Evolutionary conservation across 2,797 vertebrate genomes (phyloP).

Genomic region (Cetoscarus ocellatus): DNA sequence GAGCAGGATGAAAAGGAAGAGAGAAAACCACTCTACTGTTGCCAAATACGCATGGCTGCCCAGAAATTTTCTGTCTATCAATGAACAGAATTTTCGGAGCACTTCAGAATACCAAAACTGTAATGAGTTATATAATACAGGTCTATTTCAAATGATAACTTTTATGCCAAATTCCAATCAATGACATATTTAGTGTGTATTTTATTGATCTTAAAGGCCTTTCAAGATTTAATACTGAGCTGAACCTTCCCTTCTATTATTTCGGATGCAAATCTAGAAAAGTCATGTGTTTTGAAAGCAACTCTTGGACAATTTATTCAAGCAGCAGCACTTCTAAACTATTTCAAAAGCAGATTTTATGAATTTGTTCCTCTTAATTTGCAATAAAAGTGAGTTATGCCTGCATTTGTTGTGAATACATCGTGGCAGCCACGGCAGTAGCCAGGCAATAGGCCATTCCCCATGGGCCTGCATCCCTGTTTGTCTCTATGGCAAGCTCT

Average conservation of each 20-base stretch:
- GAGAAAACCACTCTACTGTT: conserved; percentile 34
- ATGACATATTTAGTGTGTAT: conserved; percentile 21
- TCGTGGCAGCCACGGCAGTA: conserved; percentile 34
- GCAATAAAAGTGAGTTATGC: conserved; percentile 17
- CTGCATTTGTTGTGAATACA: conserved; percentile 29
- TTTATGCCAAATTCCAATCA: conserved; percentile 35
- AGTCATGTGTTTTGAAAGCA: conserved; percentile 6
- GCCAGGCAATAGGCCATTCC: conserved; percentile 56
- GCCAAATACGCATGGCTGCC: conserved; percentile 61
- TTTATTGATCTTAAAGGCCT: conserved; percentile 24
- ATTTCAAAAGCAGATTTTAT: not conserved
- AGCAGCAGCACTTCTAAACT: conserved; percentile 42
- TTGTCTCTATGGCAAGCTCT: conserved; percentile 59
- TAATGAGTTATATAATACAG: conserved; percentile 35
- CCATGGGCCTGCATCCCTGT: conserved; percentile 52
- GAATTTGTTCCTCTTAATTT: conserved; percentile 26
- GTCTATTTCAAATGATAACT: conserved; percentile 37
- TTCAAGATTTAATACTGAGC: conserved; percentile 21
- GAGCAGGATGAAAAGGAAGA: conserved; percentile 55
- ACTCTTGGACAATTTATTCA: conserved; percentile 15
- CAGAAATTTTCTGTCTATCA: conserved; percentile 56
- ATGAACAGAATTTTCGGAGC: conserved; percentile 33
- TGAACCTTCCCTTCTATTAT: conserved; percentile 7
- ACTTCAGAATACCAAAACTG: conserved; percentile 23
- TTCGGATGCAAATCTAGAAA: conserved; percentile 36